Percentiles rank a stretch among this genome's conserved stretches.
phyloP scores from a whole-genome alignment of 1,140 invertebrate species.

The Doryteuthis pealeii region DNA sequence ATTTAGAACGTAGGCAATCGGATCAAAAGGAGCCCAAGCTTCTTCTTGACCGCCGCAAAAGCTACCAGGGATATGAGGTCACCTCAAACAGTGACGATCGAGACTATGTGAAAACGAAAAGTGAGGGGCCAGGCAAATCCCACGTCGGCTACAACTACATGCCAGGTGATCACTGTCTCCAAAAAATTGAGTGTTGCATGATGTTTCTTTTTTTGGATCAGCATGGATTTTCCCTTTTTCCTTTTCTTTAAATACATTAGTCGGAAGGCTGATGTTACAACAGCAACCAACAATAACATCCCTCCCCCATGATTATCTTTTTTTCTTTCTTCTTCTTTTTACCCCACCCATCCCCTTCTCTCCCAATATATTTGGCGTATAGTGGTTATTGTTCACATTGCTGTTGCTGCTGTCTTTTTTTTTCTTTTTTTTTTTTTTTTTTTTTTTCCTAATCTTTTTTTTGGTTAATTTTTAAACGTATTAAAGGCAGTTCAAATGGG shows the following conservation, averaged over 20 bases:
- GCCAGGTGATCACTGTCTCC: conserved; percentile 6
- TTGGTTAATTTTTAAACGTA: no score
- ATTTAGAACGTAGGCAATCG: conserved; percentile 18
- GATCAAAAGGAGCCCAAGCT: conserved; percentile 12
- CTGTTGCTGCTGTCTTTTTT: no score
- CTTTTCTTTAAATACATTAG: no score
- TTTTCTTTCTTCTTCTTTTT: no score
- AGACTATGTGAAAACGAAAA: conserved; percentile 5
- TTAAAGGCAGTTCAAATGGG: no score
- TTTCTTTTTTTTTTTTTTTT: no score
- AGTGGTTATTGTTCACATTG: no score
- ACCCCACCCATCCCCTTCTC: background rate
- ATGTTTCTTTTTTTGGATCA: background rate
- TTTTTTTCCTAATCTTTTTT: no score
- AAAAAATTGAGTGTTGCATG: background rate
- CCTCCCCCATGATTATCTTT: background rate
- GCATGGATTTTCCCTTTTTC: no score
- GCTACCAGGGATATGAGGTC: background rate
- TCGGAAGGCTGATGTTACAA: background rate
- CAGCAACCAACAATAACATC: conserved; percentile 18
- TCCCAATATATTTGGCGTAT: conserved; percentile 2
- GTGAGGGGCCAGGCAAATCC: conserved; percentile 3
- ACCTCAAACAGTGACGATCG: background rate
- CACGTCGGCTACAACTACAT: background rate
- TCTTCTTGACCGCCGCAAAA: background rate